Evolutionary conservation across 2,888 invertebrate species (phyloP), one percentile per base, ranked within the genome.

Genomic region (Eristalinus sepulchralis): DNA sequence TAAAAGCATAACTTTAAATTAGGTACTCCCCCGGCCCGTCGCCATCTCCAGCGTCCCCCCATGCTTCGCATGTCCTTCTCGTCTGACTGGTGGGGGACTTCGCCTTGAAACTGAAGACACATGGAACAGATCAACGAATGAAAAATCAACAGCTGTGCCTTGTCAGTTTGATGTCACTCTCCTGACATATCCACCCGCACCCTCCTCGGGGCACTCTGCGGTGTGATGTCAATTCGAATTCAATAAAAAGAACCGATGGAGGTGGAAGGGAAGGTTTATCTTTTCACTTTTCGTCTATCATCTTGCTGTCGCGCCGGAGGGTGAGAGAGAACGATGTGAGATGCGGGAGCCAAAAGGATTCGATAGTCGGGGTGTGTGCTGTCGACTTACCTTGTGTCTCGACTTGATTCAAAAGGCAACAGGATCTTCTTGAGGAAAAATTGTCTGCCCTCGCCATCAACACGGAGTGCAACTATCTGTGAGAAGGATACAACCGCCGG

Each of bases 71-170:
- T 10, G 10, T 57, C 57, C 57, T 24, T 57, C 57, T 24, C 57
- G 57, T 57, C 57, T 57, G 57, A 24, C 11, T 57, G 17, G n/a
- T 57, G 17, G n/a, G n/a, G 39, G 39, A 39, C 13, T 39, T 17
- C 6, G 39, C n/a, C 39, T 17, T 39, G n/a, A 47, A 34, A 34
- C 39, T 22, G 17, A 63, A 63, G 57, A 71, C 72, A 64, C 57
- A 85, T 77, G 82, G 57, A 81, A 78, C 81, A 72, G 72, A 85
- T 81, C 71, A 63, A 31, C 11, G 34, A 77, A 85, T 80, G 80
- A 71, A 76, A 85, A 82, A 66, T 85, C 85, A 85, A 82, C 85
- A 82, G 85, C 82, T 82, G n/a, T n/a, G 81, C 39, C 77, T 17
- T 68, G 76, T 81, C 84, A 81, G 59, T 70, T 77, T 81, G 76